Percentiles rank a stretch among this genome's conserved stretches.
Conservation (phyloP, 2,888 invertebrate genomes). For the Kuschelorhynchus macadamiae region DNA sequence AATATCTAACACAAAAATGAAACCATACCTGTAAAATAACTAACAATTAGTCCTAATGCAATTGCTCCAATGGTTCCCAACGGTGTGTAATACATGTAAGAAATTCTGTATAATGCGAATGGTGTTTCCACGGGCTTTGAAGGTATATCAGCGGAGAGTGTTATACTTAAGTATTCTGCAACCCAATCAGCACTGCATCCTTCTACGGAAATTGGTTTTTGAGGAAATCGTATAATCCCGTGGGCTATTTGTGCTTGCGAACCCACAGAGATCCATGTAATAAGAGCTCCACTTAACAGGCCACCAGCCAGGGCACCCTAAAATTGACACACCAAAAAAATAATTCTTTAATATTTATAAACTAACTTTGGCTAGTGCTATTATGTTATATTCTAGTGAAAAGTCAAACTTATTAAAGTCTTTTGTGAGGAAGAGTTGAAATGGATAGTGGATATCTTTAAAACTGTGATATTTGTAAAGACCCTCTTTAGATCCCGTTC, state of each 20-base stretch:
- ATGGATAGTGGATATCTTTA: no score
- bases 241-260: constrained; percentile 78
- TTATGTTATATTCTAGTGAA: no score
- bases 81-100: constrained; percentile 84
- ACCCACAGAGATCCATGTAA: constrained; percentile 80
- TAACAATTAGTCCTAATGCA: constrained; percentile 77
- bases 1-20: no score
- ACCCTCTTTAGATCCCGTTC: background rate
- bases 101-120: constrained; percentile 69
- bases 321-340: no score
- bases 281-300: constrained; percentile 73
- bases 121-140: constrained; percentile 27
- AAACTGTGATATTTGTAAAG: background rate
- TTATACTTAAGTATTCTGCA: constrained; percentile 61
- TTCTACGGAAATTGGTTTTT: constrained; percentile 74
- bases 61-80: constrained; percentile 79
- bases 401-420: no score
- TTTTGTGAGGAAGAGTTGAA: no score
- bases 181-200: constrained; percentile 62
- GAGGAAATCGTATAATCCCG: constrained; percentile 74
- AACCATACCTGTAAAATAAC: constrained; percentile 74
- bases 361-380: no score
- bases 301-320: constrained; percentile 79
- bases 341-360: no score
- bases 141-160: constrained; percentile 36